Conservation (phyloP, 2,797 vertebrate species). For the Sparus aurata region DNA sequence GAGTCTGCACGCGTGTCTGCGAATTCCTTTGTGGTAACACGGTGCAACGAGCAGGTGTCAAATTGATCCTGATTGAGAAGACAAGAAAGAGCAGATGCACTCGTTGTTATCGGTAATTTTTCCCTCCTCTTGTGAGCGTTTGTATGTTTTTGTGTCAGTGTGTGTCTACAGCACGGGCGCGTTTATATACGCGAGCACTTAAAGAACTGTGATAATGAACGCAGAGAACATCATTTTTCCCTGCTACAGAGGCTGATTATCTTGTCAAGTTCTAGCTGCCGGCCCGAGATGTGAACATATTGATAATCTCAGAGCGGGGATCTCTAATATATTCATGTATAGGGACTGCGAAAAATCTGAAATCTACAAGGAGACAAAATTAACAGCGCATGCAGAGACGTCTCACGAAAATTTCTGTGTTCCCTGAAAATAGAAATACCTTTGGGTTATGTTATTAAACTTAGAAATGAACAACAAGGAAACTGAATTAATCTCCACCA, state of each 20-base stretch:
- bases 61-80: constrained; percentile 72
- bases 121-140: constrained; percentile 42
- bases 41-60: constrained; percentile 72
- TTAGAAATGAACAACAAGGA: constrained; percentile 80
- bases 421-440: constrained; percentile 74
- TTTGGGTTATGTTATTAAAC: constrained; percentile 83
- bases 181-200: constrained; percentile 21
- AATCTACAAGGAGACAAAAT: constrained; percentile 67
- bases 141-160: not conserved
- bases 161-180: not conserved
- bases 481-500: constrained; percentile 80
- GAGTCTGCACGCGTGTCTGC: constrained; percentile 7
- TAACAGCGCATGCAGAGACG: constrained; percentile 53
- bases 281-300: constrained; percentile 65
- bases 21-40: constrained; percentile 41
- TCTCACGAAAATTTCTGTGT: constrained; percentile 62
- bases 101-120: constrained; percentile 45
- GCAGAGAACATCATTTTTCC: constrained; percentile 53
- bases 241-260: constrained; percentile 72
- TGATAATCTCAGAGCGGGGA: constrained; percentile 62
- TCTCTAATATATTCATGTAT: constrained; percentile 65
- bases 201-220: constrained; percentile 53
- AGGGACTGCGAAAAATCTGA: constrained; percentile 50
- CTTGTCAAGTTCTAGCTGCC: constrained; percentile 65
- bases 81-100: constrained; percentile 71